phyloP scores from a whole-genome alignment of 2,113 vertebrate species.

The Clupea harengus region DNA sequence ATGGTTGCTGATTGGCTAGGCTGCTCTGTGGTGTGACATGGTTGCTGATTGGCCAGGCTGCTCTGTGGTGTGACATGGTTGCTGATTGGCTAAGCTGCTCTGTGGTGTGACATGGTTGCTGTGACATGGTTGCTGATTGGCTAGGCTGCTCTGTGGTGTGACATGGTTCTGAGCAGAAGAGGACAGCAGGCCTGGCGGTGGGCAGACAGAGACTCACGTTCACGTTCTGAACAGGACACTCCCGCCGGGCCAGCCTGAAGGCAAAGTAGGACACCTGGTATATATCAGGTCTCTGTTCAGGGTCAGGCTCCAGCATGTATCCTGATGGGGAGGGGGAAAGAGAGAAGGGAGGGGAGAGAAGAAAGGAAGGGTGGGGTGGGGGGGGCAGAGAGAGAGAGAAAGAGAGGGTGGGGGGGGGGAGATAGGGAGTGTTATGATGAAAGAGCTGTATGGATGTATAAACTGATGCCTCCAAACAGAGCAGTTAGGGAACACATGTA shows the following conservation, averaged over 20 bases:
- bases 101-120: not conserved
- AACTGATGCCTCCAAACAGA: not conserved
- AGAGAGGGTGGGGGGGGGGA: not conserved
- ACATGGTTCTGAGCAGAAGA: not conserved
- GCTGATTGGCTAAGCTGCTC: not conserved
- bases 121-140: not conserved
- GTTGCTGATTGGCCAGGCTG: too few species aligned
- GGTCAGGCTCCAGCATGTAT: conserved; percentile 97
- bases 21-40: too few species aligned
- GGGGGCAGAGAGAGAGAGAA: not conserved
- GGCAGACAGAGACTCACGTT: conserved; percentile 77
- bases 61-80: too few species aligned
- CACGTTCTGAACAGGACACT: conserved; percentile 87
- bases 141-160: too few species aligned
- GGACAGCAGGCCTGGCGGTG: not conserved
- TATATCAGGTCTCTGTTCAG: conserved; percentile 93
- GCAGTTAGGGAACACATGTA: not conserved
- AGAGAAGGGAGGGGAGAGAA: not conserved
- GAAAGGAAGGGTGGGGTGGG: not conserved
- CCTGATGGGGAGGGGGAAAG: conserved; percentile 64
- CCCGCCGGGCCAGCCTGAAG: conserved; percentile 86
- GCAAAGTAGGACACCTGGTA: conserved; percentile 96
- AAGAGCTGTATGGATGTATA: not conserved
- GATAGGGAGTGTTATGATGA: not conserved
- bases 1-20: too few species aligned